Conservation (phyloP, 2,113 vertebrate species). For the Chaenogobius annularis region DNA sequence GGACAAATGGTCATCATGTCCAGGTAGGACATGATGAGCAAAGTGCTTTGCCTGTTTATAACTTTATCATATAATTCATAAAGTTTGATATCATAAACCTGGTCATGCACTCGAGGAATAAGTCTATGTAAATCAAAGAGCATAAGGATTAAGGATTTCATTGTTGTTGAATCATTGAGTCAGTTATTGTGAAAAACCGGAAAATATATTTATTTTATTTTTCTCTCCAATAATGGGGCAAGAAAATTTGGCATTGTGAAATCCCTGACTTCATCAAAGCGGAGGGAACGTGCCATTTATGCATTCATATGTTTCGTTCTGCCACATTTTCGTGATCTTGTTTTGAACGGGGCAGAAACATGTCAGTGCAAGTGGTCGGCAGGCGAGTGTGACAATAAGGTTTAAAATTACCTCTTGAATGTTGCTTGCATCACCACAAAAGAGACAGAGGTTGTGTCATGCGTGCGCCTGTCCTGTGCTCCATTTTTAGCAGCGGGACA, state of each 20-base stretch:
- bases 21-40: conserved; percentile 41
- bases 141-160: no score
- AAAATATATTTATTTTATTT: no score
- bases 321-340: conserved; percentile 40
- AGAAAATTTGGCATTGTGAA: not conserved
- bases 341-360: conserved; percentile 25
- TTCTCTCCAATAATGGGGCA: no score
- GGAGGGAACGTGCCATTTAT: conserved; percentile 26
- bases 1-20: conserved; percentile 33
- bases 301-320: conserved; percentile 50
- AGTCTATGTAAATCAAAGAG: no score
- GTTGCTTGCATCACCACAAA: conserved; percentile 41
- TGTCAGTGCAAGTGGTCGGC: conserved; percentile 41
- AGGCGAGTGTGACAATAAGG: conserved; percentile 29
- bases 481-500: conserved; percentile 37
- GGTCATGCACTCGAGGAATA: no score
- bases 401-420: conserved; percentile 29
- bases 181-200: no score
- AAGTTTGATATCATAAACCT: no score
- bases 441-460: conserved; percentile 32
- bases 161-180: no score
- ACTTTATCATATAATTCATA: no score
- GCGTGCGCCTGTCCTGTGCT: conserved; percentile 31
- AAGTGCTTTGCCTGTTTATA: no score
- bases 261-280: not conserved